Evolutionary conservation across 2,113 vertebrate species (phyloP), one percentile per base, ranked within the genome.

Genomic region (Malaclemys terrapin): DNA sequence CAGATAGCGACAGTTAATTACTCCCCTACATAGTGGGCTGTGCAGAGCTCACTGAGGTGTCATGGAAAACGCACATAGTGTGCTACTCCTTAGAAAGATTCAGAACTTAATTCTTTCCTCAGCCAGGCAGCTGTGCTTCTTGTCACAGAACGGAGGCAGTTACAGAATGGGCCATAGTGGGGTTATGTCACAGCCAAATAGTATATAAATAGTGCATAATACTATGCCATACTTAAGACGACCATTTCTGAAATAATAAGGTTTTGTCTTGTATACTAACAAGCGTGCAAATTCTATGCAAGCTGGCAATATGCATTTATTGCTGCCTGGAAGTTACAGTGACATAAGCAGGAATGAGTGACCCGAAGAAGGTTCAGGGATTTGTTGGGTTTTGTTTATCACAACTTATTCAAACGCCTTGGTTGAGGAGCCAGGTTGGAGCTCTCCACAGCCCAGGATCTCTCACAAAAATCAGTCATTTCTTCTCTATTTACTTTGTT

Each of bases 1-100:
- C 49, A 5, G 2, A 1, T 0, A 0, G 0, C 27, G 13, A 6
- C 16, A 47, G 47, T 20, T 69, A 52, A 80, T 16, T 1, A 0
- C 8, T 5, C 5, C 7, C 1, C 5, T 10, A 27, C 29, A n/a
- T 5, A 38, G 11, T 17, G 42, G 19, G 8, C 38, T 29, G 14
- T 45, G 53, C 53, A 45, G 38, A 10, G n/a, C 80, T 57, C n/a
- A 42, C 5, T 3, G 1, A 3, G 10, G 2, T 35, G 25, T 81
- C 16, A 6, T 5, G 16, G 53, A 54, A 76, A 14, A 76, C 4
- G 3, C 22, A 45, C 72, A 11, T 76, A 27, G 4, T 45, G 42
- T 7, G 12, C 38, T 22, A 76, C 3, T 4, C 72, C 72, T 14
- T 76, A 76, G 72, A 75, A 75, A 42, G 20, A 76, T 76, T 76